Evolutionary conservation across 2,797 vertebrate species (phyloP).

Genomic region (Ptychadena robeensis): DNA sequence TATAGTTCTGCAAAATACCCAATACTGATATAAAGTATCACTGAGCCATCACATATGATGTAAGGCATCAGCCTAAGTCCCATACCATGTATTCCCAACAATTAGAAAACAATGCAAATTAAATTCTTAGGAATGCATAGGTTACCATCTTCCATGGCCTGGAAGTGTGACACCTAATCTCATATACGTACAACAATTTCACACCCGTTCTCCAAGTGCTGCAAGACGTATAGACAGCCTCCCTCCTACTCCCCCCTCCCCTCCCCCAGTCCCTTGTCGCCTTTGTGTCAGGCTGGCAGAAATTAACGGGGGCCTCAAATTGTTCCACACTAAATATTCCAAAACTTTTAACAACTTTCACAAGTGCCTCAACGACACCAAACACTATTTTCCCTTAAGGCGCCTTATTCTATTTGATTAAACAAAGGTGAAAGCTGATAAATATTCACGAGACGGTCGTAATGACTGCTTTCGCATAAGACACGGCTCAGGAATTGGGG

Average conservation of each 20-base stretch:
- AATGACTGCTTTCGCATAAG: slow-evolving; percentile 72
- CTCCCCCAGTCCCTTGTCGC: not conserved
- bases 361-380: slow-evolving; percentile 63
- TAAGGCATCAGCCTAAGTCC: not conserved
- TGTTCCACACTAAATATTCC: slow-evolving; percentile 47
- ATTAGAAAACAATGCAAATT: slow-evolving; percentile 17
- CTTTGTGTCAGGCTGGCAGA: slow-evolving; percentile 15
- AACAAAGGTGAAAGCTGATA: slow-evolving; percentile 72
- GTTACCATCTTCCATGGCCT: not conserved
- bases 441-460: slow-evolving; percentile 73
- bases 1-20: not conserved
- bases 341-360: slow-evolving; percentile 58
- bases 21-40: not conserved
- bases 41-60: not conserved
- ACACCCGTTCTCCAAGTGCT: slow-evolving; percentile 6
- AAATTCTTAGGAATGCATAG: not conserved
- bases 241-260: not conserved
- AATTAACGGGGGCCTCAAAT: slow-evolving; percentile 35
- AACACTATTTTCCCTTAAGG: slow-evolving; percentile 68
- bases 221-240: slow-evolving; percentile 12
- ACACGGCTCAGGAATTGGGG: slow-evolving; percentile 63
- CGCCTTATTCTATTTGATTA: slow-evolving; percentile 70
- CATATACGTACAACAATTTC: not conserved
- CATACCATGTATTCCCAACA: not conserved
- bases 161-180: not conserved